Percentiles rank a stretch among this genome's conserved stretches.
Conservation (phyloP, 2,113 vertebrate species). For the Bos indicus region DNA sequence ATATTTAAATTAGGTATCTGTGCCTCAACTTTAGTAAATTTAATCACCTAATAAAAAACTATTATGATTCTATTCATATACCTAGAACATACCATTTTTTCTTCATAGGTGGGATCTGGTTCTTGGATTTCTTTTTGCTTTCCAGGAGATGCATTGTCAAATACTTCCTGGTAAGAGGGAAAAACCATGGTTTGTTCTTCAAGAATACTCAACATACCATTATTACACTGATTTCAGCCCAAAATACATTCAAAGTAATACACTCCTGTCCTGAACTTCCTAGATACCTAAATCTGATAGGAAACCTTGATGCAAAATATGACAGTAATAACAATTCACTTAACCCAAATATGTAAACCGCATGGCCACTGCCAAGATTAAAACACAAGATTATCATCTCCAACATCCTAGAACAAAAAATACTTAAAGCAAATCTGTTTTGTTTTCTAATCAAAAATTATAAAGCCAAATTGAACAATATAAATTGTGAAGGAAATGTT, state of each 20-base stretch:
- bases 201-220: not conserved
- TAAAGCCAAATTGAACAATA: not conserved
- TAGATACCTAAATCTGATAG: not conserved
- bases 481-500: not conserved
- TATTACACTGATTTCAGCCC: conserved; percentile 30
- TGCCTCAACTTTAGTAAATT: not conserved
- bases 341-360: not conserved
- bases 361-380: not conserved
- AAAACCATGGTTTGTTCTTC: conserved; percentile 42
- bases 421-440: not conserved
- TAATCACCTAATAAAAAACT: not conserved
- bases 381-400: not conserved
- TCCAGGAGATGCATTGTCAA: conserved; percentile 85
- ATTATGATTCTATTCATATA: not conserved
- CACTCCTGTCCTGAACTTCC: not conserved
- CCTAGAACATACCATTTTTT: conserved; percentile 92
- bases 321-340: not conserved
- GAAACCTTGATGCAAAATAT: not conserved
- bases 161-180: conserved; percentile 77
- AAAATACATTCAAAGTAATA: conserved; percentile 9
- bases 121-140: conserved; percentile 86
- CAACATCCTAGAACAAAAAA: conserved; percentile 17
- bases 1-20: not conserved
- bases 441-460: not conserved
- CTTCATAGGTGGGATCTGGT: conserved; percentile 91